A percentile compares a stretch with the other conserved stretches of the same genome.
Evolutionary conservation across 1,140 invertebrate genomes (phyloP).

Genomic region (Panagrolaimus sp.): DNA sequence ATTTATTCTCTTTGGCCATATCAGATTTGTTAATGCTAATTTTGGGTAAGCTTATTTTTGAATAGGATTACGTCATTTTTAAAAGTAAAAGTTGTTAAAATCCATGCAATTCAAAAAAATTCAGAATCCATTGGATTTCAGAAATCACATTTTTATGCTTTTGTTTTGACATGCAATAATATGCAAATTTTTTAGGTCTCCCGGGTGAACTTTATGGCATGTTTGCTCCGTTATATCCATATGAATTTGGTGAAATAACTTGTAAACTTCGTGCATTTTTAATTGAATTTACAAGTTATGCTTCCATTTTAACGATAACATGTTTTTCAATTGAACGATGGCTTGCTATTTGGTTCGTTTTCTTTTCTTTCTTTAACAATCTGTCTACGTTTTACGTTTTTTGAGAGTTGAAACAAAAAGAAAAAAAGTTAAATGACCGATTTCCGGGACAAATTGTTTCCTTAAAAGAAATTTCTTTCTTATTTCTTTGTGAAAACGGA

Average conservation of each 20-base stretch:
- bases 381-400: not conserved
- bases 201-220: conserved; percentile 56
- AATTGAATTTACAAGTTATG: conserved; percentile 64
- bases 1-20: conserved; percentile 82
- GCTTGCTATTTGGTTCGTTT: conserved; percentile 55
- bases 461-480: conserved; percentile 19
- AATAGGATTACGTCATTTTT: no score
- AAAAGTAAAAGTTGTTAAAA: not conserved
- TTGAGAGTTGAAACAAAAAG: not conserved
- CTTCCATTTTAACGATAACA: conserved; percentile 83
- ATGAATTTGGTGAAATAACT: conserved; percentile 48
- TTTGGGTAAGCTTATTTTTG: conserved; percentile 59
- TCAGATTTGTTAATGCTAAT: conserved; percentile 80
- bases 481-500: not conserved
- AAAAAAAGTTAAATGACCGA: not conserved
- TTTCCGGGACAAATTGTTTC: not conserved
- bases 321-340: conserved; percentile 87
- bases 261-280: conserved; percentile 57
- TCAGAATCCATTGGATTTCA: no score
- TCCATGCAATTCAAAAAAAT: no score
- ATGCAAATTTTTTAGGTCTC: conserved; percentile 35
- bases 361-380: conserved; percentile 12
- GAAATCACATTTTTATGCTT: conserved; percentile 11
- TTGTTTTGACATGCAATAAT: not conserved
- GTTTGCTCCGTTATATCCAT: conserved; percentile 48